phyloP scores from a whole-genome alignment of 2,888 invertebrate species.

The Pristionchus arcanus region DNA sequence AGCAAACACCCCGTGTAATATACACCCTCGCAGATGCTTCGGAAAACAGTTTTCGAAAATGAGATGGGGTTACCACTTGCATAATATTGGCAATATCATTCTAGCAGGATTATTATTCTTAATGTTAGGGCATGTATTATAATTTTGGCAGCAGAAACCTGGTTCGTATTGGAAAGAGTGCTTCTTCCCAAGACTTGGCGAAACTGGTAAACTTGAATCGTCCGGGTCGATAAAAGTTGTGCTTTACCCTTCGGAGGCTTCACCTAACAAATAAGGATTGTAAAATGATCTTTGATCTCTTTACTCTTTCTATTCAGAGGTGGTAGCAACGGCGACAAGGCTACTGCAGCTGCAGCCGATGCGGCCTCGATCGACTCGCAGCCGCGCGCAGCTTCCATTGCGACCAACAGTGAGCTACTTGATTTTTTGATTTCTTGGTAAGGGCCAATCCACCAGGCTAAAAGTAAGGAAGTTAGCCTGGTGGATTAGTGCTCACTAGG shows the following conservation, averaged over 20 bases:
- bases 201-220: not conserved
- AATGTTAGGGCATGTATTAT: not conserved
- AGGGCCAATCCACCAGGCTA: too few species aligned
- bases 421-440: not conserved
- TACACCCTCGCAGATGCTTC: not conserved
- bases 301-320: not conserved
- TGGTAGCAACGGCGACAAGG: not conserved
- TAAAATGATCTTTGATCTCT: not conserved
- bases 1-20: not conserved
- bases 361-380: conserved; percentile 36
- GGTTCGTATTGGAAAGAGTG: too few species aligned
- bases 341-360: not conserved
- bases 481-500: too few species aligned
- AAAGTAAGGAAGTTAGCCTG: too few species aligned
- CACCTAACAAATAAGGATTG: too few species aligned
- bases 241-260: not conserved
- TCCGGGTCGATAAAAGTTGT: not conserved
- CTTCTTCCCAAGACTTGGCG: not conserved
- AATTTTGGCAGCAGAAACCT: not conserved
- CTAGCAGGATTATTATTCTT: too few species aligned
- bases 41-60: not conserved
- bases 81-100: too few species aligned
- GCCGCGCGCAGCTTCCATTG: conserved; percentile 20
- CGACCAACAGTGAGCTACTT: conserved; percentile 4
- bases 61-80: not conserved